Evolutionary conservation across 2,888 invertebrate species (phyloP).

Genomic region (Pelosia muscerda): DNA sequence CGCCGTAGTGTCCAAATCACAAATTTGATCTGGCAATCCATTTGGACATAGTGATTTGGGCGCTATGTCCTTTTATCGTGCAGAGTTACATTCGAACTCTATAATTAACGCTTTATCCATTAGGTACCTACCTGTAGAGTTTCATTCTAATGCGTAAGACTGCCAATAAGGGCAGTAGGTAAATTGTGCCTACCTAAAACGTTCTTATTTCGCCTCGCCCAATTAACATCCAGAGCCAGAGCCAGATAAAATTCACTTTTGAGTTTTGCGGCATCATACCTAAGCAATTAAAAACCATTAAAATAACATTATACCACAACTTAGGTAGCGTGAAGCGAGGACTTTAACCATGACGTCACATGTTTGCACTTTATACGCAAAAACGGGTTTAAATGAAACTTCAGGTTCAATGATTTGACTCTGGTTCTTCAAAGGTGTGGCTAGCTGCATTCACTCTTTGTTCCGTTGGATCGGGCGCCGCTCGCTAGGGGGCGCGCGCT

Average conservation of each 20-base stretch:
- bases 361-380: conserved; percentile 36
- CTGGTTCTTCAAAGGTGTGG: conserved; percentile 62
- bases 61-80: no score
- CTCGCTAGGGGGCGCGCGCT: conserved; percentile 62
- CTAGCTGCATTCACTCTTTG: conserved; percentile 57
- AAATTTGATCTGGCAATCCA: no score
- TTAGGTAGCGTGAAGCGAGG: conserved; percentile 3
- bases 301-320: neutral
- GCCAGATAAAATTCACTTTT: neutral
- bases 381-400: conserved; percentile 39
- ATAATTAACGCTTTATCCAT: no score
- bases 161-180: neutral
- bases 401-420: conserved; percentile 57
- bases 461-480: conserved; percentile 39
- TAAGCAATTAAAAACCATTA: neutral
- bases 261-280: neutral
- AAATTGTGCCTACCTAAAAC: neutral
- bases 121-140: neutral
- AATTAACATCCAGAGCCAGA: no score
- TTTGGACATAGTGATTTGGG: no score
- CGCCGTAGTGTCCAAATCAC: no score
- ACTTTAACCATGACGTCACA: conserved; percentile 31
- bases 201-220: neutral
- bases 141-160: neutral
- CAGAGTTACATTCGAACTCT: no score